Percentiles rank a stretch among this genome's conserved stretches.
Conservation (phyloP, 2,113 vertebrate genomes). For the Hippoglossus stenolepis region DNA sequence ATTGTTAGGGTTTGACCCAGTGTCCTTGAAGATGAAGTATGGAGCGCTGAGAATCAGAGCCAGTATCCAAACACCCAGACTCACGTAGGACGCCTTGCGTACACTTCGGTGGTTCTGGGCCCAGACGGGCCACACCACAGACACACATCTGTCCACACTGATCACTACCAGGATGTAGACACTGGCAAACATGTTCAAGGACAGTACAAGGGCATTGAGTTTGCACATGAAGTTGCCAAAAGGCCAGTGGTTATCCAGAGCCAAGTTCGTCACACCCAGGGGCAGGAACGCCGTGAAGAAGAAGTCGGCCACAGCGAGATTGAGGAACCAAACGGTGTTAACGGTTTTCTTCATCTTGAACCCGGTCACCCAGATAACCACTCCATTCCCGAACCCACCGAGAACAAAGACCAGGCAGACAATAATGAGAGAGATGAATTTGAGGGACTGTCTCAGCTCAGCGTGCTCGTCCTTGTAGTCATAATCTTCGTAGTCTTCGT, state of each 20-base stretch:
- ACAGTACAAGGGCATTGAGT: slow-evolving; percentile 20
- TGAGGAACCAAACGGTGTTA: slow-evolving; percentile 87
- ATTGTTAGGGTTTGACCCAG: neutral
- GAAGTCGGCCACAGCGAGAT: slow-evolving; percentile 88
- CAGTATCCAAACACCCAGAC: slow-evolving; percentile 82
- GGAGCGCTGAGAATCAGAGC: slow-evolving; percentile 84
- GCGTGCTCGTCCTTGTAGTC: too few relatives aligned
- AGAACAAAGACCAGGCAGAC: slow-evolving; percentile 84
- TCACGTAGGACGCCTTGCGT: slow-evolving; percentile 74
- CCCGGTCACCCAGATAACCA: slow-evolving; percentile 90
- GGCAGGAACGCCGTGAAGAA: slow-evolving; percentile 85
- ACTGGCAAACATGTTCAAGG: slow-evolving; percentile 87
- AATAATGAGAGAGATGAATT: slow-evolving; percentile 78
- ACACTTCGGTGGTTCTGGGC: slow-evolving; percentile 86
- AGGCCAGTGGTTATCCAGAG: slow-evolving; percentile 84
- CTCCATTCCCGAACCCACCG: slow-evolving; percentile 86
- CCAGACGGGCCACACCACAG: slow-evolving; percentile 86
- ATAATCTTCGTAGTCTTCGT: too few relatives aligned
- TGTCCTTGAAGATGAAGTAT: slow-evolving; percentile 80
- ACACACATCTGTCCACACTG: slow-evolving; percentile 86
- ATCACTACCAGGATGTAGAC: slow-evolving; percentile 87
- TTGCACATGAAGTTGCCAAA: slow-evolving; percentile 89
- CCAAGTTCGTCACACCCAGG: slow-evolving; percentile 79
- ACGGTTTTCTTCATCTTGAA: slow-evolving; percentile 88
- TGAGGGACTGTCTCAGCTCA: slow-evolving; percentile 43